Evolutionary conservation across 2,113 vertebrate genomes (phyloP).

Genomic region (Patagioenas fasciata): DNA sequence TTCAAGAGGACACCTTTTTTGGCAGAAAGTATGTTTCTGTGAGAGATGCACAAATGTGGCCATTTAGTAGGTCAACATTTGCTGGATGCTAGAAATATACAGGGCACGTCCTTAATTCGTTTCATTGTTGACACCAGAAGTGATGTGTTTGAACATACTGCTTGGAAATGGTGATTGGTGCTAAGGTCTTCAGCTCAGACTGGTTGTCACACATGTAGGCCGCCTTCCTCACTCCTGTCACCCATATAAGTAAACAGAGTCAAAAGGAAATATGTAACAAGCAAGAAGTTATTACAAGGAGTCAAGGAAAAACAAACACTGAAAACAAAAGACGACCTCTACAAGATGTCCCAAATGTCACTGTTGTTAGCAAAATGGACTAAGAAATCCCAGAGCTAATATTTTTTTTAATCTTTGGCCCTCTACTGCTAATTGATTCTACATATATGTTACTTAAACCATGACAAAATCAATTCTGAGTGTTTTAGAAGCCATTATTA

Average conservation of each 20-base stretch:
- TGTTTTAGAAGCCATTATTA: neutral
- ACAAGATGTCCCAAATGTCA: neutral
- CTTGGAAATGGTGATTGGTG: neutral
- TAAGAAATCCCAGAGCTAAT: neutral
- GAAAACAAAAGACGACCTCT: neutral
- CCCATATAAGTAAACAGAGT: neutral
- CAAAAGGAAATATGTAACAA: accelerated
- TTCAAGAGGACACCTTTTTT: neutral
- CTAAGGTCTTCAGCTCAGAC: accelerated
- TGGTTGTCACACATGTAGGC: accelerated
- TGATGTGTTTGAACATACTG: neutral
- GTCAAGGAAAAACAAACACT: neutral
- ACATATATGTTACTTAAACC: neutral
- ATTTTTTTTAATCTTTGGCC: neutral
- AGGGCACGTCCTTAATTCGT: neutral
- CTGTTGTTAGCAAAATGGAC: accelerated
- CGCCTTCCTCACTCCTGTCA: neutral
- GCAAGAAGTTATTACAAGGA: neutral
- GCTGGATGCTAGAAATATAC: neutral
- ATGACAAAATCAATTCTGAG: neutral
- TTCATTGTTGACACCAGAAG: neutral
- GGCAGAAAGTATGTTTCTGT: neutral
- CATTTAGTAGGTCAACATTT: neutral
- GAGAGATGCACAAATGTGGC: neutral
- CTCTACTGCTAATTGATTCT: neutral